A percentile compares a stretch with the other conserved stretches of the same genome.
Evolutionary conservation across 2,113 vertebrate species (phyloP).

Genomic region (Semnornis frantzii): DNA sequence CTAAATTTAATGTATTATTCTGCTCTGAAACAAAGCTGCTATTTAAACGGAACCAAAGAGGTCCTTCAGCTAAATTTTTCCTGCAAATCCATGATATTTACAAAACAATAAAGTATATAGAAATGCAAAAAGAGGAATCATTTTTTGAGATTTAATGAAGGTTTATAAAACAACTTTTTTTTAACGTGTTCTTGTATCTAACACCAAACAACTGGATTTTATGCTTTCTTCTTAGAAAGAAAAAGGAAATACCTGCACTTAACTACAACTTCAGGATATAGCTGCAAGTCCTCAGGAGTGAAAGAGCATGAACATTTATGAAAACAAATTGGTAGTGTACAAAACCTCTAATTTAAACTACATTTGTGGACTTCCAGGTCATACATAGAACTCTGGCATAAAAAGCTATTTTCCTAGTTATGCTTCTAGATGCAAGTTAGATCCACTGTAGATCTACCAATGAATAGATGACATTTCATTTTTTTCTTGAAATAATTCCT

Average conservation of each 20-base stretch:
- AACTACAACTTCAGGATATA: background rate
- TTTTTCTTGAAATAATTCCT: background rate
- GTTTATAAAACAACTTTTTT: background rate
- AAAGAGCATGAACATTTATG: background rate
- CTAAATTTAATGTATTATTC: slow-evolving; percentile 19
- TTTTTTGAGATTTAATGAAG: background rate
- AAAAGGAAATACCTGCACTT: background rate
- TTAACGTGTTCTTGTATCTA: background rate
- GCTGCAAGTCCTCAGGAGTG: background rate
- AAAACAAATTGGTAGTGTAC: background rate
- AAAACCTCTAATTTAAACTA: background rate
- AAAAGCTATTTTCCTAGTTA: background rate
- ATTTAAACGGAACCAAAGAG: slow-evolving; percentile 19
- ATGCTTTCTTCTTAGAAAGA: background rate
- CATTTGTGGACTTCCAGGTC: background rate
- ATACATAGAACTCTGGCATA: background rate
- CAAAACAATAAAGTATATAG: background rate
- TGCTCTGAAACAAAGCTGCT: background rate
- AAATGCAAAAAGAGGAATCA: background rate
- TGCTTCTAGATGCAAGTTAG: background rate
- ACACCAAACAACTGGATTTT: background rate
- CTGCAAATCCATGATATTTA: slow-evolving; percentile 27
- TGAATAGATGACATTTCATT: slow-evolving; percentile 14
- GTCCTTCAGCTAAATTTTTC: background rate
- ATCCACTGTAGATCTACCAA: background rate